Evolutionary conservation across 2,113 vertebrate species (phyloP), one percentile per base, ranked within the genome.

Genomic region (Petromus typicus): DNA sequence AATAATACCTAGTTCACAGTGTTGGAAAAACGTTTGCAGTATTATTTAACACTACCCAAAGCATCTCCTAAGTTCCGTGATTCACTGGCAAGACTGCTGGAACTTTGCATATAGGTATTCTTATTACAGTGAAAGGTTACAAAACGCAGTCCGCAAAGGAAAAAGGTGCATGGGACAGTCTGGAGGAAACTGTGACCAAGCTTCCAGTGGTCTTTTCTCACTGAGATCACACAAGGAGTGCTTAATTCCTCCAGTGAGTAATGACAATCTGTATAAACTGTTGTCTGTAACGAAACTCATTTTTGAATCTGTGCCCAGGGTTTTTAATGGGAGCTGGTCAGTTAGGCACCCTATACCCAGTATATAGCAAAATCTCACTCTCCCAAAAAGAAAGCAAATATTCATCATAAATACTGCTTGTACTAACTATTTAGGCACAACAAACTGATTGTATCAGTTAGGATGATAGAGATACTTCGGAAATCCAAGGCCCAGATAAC

Each of bases 81-180:
- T 78, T 96, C 84, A 63, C 56, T 95, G 54, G 86, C 63, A 32
- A 2, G 64, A 76, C 37, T 89, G 40, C 32, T 16, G 89, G 61
- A 51, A 71, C 71, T 95, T 83, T 45, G n/a, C 76, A 40, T 94
- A 27, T 71, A 69, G 63, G 66, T 71, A 56, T 45, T 61, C n/a
- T 89, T 56, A 37, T 91, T 91, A 64, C 7, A 78, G 54, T 27
- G 16, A 56, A 93, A 93, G 48, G 30, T 85, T 66, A 78, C 40
- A 73, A 89, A 89, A 75, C 66, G 61, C 87, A 96, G 51, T 93
- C 81, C 61, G 76, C 81, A 93, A 57, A 81, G 71, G 51, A 34
- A 88, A 85, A 93, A 92, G 63, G 13, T 20, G 1, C 51, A 54
- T 40, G 45, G 67, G 61, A 40, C 51, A 54, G n/a, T 92, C 61